Evolutionary conservation across 2,888 invertebrate genomes (phyloP).

Genomic region (Petrolisthes manimaculis): DNA sequence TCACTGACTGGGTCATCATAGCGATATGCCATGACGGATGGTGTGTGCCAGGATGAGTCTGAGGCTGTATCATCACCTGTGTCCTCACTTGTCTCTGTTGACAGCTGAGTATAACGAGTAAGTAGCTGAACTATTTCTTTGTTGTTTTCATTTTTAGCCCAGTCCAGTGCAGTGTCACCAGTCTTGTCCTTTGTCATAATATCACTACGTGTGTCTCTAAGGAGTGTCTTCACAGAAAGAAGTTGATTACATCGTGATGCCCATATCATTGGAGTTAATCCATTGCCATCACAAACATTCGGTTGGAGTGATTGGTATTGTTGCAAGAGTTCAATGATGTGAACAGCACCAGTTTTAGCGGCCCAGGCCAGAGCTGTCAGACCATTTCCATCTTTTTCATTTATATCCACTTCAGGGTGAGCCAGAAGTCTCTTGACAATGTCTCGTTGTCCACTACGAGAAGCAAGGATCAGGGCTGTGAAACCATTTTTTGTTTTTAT

Average conservation of each 20-base stretch:
- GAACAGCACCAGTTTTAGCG: conserved; percentile 48
- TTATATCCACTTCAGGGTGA: conserved; percentile 62
- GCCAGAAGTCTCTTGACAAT: conserved; percentile 49
- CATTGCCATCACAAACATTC: conserved; percentile 43
- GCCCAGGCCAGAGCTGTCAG: conserved; percentile 64
- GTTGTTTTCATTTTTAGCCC: conserved; percentile 51
- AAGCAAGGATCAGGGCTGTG: conserved; percentile 59
- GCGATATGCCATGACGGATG: conserved; percentile 37
- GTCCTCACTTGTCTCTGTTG: conserved; percentile 39
- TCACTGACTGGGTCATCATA: conserved; percentile 52
- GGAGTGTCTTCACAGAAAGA: conserved; percentile 55
- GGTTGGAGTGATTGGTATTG: conserved; percentile 60
- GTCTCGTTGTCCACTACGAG: conserved; percentile 53
- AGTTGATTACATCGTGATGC: conserved; percentile 60
- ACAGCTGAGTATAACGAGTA: conserved; percentile 47
- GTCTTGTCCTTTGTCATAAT: conserved; percentile 41
- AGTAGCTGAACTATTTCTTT: conserved; percentile 57
- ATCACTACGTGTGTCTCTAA: conserved; percentile 56
- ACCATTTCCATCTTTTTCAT: conserved; percentile 53
- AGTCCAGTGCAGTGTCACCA: conserved; percentile 56
- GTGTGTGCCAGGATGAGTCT: conserved; percentile 42
- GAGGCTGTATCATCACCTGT: conserved; percentile 39
- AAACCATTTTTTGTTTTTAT: conserved; percentile 45
- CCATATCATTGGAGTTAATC: conserved; percentile 64
- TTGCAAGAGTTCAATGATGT: conserved; percentile 61